These are phyloP conservation scores for Cantharis nigra DNA, from an alignment of 2,888 invertebrate species.

Conservation along the genomic window DNA sequence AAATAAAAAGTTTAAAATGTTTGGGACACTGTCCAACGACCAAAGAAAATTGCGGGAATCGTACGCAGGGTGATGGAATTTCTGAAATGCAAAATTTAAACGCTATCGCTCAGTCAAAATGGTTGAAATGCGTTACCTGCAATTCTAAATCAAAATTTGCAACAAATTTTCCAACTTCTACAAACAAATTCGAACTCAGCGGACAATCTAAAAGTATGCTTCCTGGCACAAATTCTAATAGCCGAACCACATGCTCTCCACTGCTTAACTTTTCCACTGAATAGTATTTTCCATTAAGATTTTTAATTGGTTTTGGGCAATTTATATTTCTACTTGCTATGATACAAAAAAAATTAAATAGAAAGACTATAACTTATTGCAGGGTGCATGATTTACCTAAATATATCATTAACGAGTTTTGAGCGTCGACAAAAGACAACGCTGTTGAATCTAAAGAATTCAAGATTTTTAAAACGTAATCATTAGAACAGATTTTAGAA, in stretches of 20 bases:
- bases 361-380: slow-evolving; percentile 39
- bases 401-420: slow-evolving; percentile 73
- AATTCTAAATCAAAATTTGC: slow-evolving; percentile 72
- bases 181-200: slow-evolving; percentile 65
- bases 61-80: slow-evolving; percentile 74
- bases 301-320: slow-evolving; percentile 74
- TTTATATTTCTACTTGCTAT: slow-evolving; percentile 63
- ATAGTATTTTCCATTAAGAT: slow-evolving; percentile 67
- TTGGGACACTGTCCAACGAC: slow-evolving; percentile 73
- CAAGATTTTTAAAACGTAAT: slow-evolving; percentile 81
- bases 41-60: slow-evolving; percentile 70
- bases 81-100: slow-evolving; percentile 53
- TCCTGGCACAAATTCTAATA: slow-evolving; percentile 79
- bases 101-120: neutral
- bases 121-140: slow-evolving; percentile 57
- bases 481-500: slow-evolving; percentile 63
- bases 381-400: slow-evolving; percentile 59
- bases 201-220: slow-evolving; percentile 67
- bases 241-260: slow-evolving; percentile 68
- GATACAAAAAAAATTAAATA: slow-evolving; percentile 6
- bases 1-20: slow-evolving; percentile 70
- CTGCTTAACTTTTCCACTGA: slow-evolving; percentile 60
- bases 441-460: slow-evolving; percentile 82
- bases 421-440: slow-evolving; percentile 69
- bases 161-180: slow-evolving; percentile 73